Percentiles rank a stretch among this genome's conserved stretches.
phyloP scores from a whole-genome alignment of 2,113 vertebrate genomes.

The Xenopus laevis region DNA sequence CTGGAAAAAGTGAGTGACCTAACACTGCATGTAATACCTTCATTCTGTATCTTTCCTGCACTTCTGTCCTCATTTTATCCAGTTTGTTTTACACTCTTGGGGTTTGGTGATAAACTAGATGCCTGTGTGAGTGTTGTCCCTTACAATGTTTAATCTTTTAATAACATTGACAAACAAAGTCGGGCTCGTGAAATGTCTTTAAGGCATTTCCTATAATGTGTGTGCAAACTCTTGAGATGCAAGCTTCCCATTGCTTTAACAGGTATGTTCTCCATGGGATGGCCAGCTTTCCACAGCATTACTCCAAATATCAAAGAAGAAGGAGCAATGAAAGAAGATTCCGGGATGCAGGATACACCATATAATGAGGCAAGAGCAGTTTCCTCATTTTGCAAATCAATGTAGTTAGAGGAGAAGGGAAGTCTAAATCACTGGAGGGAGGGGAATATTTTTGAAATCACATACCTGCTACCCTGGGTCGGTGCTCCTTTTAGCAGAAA shows the following conservation, averaged over 20 bases:
- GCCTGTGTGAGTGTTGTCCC: not conserved
- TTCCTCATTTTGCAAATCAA: not conserved
- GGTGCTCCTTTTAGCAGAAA: no score
- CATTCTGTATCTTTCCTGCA: not conserved
- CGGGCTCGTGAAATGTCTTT: no score
- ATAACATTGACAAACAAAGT: not conserved
- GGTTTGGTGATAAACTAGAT: not conserved
- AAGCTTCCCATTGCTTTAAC: conserved; percentile 12
- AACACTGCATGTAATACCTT: conserved; percentile 54
- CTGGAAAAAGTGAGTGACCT: conserved; percentile 96
- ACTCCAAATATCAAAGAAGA: conserved; percentile 97
- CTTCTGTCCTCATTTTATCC: not conserved
- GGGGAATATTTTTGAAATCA: no score
- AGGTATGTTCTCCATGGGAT: conserved; percentile 96
- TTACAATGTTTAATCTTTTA: not conserved
- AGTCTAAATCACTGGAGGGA: no score
- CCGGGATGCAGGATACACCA: conserved; percentile 92
- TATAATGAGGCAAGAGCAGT: conserved; percentile 84
- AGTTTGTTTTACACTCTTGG: not conserved
- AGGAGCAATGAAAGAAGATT: conserved; percentile 96
- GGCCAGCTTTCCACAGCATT: conserved; percentile 94
- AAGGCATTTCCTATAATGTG: no score
- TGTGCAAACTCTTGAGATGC: not conserved
- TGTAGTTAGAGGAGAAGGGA: no score
- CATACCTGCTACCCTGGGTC: no score